Evolutionary conservation across 2,888 invertebrate genomes (phyloP), one percentile per base, ranked within the genome.

Genomic region (Lasioglossum leucozonium): DNA sequence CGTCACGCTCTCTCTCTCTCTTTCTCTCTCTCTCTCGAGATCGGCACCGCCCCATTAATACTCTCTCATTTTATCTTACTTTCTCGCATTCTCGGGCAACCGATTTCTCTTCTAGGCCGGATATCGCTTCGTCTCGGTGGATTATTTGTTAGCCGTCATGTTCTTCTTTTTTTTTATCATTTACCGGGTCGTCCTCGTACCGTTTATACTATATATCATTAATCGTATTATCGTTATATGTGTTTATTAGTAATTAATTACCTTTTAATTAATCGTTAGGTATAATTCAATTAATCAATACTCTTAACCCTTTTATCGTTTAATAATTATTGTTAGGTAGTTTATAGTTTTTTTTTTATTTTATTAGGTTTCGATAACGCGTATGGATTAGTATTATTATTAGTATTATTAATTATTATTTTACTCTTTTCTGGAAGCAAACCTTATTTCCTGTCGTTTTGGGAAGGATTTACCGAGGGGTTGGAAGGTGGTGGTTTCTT

Each of bases 251-350:
- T 91, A 87, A 89, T 92, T 93, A 92, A 91, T 93, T 93, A 91
- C 62, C 8, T 87, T 92, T 88, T 92, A 92, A 91, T 93, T 93
- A 92, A 91, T 93, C 90, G 90, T 93, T 91, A 93, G 88, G 91
- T 93, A 92, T 92, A 92, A 93, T 93, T 93, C 90, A 93, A 92
- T 94, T 94, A 94, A 92, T 93, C 93, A 91, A 94, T 93, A 93
- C 88, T 93, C 93, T 94, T 93, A 93, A 94, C 92, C 92, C 89
- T 89, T 93, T 93, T 92, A 94, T 92, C 89, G 85, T 93, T 94
- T 93, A 92, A 92, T 91, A 89, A 93, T 94, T 94, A 94, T 94
- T 94, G 93, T 94, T 93, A 94, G 93, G 93, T 94, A 93, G 93
- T 93, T 94, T 93, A 95, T 94, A 94, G 93, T 94, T 94, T 91